phyloP scores from a whole-genome alignment of 2,888 invertebrate species.

The Ichneumoninae sp. region DNA sequence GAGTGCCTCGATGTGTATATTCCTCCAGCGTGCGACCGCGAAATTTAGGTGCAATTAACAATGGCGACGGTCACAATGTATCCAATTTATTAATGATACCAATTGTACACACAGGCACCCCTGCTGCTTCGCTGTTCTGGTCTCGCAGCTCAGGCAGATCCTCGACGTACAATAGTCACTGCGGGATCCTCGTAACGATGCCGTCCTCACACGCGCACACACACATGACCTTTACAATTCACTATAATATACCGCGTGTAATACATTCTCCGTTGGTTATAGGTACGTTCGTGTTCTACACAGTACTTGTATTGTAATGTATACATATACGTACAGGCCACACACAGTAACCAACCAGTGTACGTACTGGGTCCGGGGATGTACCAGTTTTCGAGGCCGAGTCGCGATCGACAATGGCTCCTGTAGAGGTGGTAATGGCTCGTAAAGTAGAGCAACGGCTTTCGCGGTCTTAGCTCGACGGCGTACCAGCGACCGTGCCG shows the following conservation, averaged over 20 bases:
- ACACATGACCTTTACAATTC: conserved; percentile 19
- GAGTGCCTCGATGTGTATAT: not conserved
- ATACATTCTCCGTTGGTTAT: conserved; percentile 33
- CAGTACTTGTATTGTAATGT: conserved; percentile 17
- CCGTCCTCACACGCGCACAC: not conserved
- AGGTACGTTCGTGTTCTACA: conserved; percentile 17
- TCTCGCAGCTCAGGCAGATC: conserved; percentile 27
- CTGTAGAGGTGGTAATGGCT: conserved; percentile 63
- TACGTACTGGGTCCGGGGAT: conserved; percentile 27
- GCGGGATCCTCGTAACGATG: conserved; percentile 61
- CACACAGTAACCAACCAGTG: not conserved
- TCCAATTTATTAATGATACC: conserved; percentile 61
- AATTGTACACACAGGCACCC: conserved; percentile 47
- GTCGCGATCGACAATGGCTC: conserved; percentile 58
- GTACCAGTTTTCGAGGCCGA: conserved; percentile 55
- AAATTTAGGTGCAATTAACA: conserved; percentile 46
- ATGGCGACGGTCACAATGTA: conserved; percentile 49
- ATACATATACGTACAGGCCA: not conserved
- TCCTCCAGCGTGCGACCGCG: conserved; percentile 37
- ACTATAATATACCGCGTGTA: conserved; percentile 20
- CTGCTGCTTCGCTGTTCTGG: conserved; percentile 9
- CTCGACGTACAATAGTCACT: conserved; percentile 49
- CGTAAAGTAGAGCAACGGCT: conserved; percentile 63
- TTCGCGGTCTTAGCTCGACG: conserved; percentile 45
- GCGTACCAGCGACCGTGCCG: conserved; percentile 14